Base-by-base conservation (phyloP, 2,888 invertebrate genomes). In the Clepsis dumicolana region DNA sequence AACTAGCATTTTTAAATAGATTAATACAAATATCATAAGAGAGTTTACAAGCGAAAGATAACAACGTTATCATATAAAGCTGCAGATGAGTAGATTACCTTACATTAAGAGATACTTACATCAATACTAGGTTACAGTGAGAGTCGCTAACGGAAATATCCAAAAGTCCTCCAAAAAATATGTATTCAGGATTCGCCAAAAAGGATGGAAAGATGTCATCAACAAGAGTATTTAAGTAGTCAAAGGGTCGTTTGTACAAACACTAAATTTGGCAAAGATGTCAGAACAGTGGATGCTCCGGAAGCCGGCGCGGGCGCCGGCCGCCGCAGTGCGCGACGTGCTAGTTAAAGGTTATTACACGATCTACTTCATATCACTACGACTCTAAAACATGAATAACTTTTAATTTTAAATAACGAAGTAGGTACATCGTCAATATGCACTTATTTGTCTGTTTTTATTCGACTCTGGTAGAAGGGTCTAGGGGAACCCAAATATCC, bases 91-190 rank as follows among this genome's bases (percentile, higher is more conserved):
- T 79, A 75, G 74, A 82, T 82, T 85, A 83, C 70, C 80, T 75
- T 74, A 78, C 81, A 79, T 50, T 63, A 78, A 74, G 82, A 82
- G 75, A 80, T 78, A 79, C 83, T 86, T 87, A 86, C 71, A 67
- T 75, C 75, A 73, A 73, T 77, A 79, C 77, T 83, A 87, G 78
- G 74, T 82, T 82, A 85, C 75, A 77, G 83, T 84, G 86, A 86
- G 80, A 85, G 81, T 85, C 77, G 82, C 85, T 89, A 85, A 87
- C 82, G 88, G 89, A 89, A 86, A 85, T 89, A 89, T 89, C 88
- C 88, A 89, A 89, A 89, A 90, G 81, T 86, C 83, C 78, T 90
- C 88, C 85, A 90, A 90, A 90, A 89, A 86, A 89, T 85, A 86
- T 83, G 76, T 80, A 81, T 82, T 84, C 81, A 80, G 83, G 84